These are phyloP conservation scores for Drosophila nikananu DNA, from an alignment of 1,140 invertebrate species.

Conservation along the genomic window DNA sequence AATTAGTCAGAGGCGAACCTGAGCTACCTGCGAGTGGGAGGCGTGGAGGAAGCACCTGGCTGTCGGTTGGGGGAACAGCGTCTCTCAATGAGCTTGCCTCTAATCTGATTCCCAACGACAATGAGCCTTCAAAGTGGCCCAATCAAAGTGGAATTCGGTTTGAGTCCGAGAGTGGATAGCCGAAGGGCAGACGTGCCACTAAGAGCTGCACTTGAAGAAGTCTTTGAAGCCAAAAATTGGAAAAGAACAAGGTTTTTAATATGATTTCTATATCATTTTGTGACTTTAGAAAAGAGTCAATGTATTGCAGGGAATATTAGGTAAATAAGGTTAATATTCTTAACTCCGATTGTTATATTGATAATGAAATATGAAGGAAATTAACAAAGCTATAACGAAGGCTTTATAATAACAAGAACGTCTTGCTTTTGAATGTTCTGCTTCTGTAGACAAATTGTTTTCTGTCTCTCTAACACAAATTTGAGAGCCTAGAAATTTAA, in stretches of 20 bases:
- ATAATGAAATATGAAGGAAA: too few relatives aligned
- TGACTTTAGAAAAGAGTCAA: not conserved
- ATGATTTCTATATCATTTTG: not conserved
- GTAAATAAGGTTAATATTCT: too few relatives aligned
- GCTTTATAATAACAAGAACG: too few relatives aligned
- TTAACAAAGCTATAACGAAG: too few relatives aligned
- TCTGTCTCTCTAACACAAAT: too few relatives aligned
- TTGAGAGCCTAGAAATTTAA: too few relatives aligned
- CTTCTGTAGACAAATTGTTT: too few relatives aligned
- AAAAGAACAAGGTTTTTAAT: too few relatives aligned
- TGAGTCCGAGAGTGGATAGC: slow-evolving; percentile 12
- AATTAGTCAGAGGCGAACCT: slow-evolving; percentile 36
- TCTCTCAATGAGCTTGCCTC: slow-evolving; percentile 21
- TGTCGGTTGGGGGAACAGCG: not conserved
- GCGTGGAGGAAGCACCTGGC: not conserved
- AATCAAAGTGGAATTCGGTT: slow-evolving; percentile 37
- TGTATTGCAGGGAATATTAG: not conserved
- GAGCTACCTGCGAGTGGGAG: slow-evolving; percentile 9
- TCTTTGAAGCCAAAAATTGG: not conserved
- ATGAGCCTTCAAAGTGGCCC: slow-evolving; percentile 44
- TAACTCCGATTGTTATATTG: too few relatives aligned
- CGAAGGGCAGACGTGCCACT: slow-evolving; percentile 24
- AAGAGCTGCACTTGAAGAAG: slow-evolving; percentile 7
- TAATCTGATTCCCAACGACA: slow-evolving; percentile 45
- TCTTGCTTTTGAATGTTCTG: too few relatives aligned